Percentiles rank a stretch among this genome's conserved stretches.
Conservation (phyloP, 2,797 vertebrate species). For the Enteromius treurensis region DNA sequence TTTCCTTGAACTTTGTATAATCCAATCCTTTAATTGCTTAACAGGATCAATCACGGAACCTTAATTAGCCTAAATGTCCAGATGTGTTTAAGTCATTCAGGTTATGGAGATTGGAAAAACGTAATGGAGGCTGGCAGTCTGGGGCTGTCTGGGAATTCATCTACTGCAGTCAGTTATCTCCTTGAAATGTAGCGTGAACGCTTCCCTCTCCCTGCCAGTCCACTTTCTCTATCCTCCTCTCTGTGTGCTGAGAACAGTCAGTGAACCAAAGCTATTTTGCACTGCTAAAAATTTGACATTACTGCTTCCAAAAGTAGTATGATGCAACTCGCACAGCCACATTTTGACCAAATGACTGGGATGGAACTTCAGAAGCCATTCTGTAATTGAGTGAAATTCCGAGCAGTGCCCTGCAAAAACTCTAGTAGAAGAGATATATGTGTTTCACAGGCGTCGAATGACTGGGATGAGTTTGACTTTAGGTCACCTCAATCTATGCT, state of each 20-base stretch:
- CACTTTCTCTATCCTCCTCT: neutral
- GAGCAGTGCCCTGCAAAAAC: constrained; percentile 17
- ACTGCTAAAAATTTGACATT: constrained; percentile 15
- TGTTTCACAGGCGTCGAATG: constrained; percentile 25
- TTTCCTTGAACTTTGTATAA: constrained; percentile 58
- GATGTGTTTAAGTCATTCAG: constrained; percentile 41
- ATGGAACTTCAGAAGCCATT: constrained; percentile 21
- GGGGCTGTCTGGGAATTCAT: constrained; percentile 48
- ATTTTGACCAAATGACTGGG: constrained; percentile 32
- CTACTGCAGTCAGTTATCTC: constrained; percentile 17
- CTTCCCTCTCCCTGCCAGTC: neutral
- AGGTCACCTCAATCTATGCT: constrained; percentile 48
- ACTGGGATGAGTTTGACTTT: constrained; percentile 54
- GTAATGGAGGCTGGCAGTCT: constrained; percentile 53
- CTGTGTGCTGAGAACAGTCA: neutral
- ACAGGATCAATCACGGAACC: constrained; percentile 55
- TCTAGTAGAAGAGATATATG: constrained; percentile 28
- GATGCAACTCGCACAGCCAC: constrained; percentile 2
- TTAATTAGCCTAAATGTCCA: constrained; percentile 58
- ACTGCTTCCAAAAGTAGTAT: constrained; percentile 23
- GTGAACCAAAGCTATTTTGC: constrained; percentile 26
- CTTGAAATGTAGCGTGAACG: constrained; percentile 34
- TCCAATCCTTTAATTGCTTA: constrained; percentile 60
- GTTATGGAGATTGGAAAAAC: constrained; percentile 46
- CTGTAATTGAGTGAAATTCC: constrained; percentile 42